A percentile compares a stretch with the other conserved stretches of the same genome.
These are phyloP conservation scores for Nyctibius grandis DNA, from an alignment of 2,797 vertebrate species.

Conservation along the genomic window DNA sequence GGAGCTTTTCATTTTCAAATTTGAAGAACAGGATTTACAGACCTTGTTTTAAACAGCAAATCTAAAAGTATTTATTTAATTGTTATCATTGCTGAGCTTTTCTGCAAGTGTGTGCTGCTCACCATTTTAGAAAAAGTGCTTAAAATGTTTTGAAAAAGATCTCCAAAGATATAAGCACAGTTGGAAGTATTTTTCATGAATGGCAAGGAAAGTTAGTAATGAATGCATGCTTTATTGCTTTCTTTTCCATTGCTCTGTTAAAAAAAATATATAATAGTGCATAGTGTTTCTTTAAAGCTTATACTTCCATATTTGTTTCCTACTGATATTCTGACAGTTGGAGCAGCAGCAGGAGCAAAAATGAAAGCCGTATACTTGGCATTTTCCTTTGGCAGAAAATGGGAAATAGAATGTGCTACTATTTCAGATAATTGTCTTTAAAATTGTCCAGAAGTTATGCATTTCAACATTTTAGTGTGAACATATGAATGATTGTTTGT, in stretches of 20 bases:
- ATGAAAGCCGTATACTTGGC: background rate
- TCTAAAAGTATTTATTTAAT: background rate
- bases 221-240: background rate
- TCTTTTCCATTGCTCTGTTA: background rate
- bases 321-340: background rate
- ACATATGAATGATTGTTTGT: background rate
- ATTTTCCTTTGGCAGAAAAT: background rate
- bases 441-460: background rate
- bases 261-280: background rate
- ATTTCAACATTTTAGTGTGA: background rate
- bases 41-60: background rate
- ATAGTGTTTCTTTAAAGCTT: background rate
- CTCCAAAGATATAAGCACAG: background rate
- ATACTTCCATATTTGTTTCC: background rate
- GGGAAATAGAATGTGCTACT: background rate
- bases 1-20: background rate
- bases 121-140: background rate
- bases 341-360: conserved; percentile 1
- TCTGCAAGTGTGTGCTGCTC: background rate
- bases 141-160: background rate
- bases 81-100: background rate
- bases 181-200: background rate
- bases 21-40: background rate
- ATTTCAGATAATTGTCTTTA: background rate
- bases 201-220: background rate